These are phyloP conservation scores for Eupsilia transversa DNA, from an alignment of 2,888 invertebrate genomes.

Conservation along the genomic window DNA sequence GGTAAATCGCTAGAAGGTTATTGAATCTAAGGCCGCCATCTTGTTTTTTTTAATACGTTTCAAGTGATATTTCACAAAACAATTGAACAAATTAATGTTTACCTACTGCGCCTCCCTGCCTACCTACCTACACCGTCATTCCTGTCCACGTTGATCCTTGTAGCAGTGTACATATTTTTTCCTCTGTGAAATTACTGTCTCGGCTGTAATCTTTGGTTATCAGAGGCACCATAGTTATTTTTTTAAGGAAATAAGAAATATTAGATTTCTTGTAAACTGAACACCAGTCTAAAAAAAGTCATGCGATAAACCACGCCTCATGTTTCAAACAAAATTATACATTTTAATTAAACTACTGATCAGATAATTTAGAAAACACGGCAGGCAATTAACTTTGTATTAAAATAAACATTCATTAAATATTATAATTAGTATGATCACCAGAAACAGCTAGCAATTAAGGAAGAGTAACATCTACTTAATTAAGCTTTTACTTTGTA, in stretches of 20 bases:
- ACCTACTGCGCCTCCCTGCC: too few relatives aligned
- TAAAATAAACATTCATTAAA: conserved; percentile 39
- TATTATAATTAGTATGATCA: conserved; percentile 42
- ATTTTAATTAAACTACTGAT: conserved; percentile 41
- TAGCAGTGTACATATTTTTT: background rate
- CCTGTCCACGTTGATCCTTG: background rate
- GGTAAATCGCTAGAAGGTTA: background rate
- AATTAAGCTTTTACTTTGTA: conserved; percentile 24
- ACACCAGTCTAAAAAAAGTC: background rate
- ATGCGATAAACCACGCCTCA: background rate
- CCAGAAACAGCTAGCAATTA: conserved; percentile 21
- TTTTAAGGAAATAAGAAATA: background rate
- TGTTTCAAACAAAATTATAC: conserved; percentile 1
- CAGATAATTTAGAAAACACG: conserved; percentile 34
- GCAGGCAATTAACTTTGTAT: conserved; percentile 25
- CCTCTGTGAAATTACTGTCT: background rate
- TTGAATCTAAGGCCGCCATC: background rate
- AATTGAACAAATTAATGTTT: background rate
- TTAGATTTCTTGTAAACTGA: fast-evolving
- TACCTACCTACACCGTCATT: too few relatives aligned
- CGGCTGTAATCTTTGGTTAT: background rate
- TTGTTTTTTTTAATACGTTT: background rate
- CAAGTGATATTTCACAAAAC: background rate
- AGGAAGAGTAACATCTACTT: background rate
- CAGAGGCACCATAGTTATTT: background rate